These are phyloP conservation scores for Chionis minor DNA, from an alignment of 2,113 vertebrate species.

Conservation along the genomic window DNA sequence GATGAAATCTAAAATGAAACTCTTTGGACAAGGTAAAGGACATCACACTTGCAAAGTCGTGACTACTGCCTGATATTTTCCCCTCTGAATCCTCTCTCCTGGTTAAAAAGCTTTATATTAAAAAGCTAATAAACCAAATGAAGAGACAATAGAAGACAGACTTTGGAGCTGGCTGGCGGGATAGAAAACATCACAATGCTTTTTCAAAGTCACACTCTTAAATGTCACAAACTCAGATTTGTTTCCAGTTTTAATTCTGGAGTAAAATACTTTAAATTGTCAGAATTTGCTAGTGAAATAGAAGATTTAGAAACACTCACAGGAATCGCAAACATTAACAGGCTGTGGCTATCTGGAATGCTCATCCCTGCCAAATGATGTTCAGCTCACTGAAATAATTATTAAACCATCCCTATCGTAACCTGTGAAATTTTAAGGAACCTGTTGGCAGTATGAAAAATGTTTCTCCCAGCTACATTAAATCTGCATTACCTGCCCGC, in stretches of 20 bases:
- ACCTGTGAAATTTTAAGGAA: conserved; percentile 32
- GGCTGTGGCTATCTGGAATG: not conserved
- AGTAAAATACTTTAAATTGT: not conserved
- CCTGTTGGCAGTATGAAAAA: not conserved
- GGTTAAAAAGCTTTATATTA: not conserved
- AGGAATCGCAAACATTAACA: not conserved
- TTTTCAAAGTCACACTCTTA: not conserved
- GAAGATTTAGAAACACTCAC: not conserved
- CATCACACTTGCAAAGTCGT: not conserved
- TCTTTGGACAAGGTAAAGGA: not conserved
- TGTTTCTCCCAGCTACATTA: not conserved
- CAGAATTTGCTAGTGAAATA: not conserved
- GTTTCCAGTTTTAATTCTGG: not conserved
- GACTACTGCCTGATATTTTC: not conserved
- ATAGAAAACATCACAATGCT: not conserved
- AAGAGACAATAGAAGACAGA: not conserved
- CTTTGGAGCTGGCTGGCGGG: not conserved
- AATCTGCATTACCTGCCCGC: not conserved
- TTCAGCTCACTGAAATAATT: not conserved
- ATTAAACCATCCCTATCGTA: not conserved
- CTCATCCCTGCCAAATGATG: not conserved
- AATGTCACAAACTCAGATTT: not conserved
- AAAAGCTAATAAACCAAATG: not conserved
- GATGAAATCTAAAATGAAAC: conserved; percentile 24
- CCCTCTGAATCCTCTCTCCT: not conserved